Conservation (phyloP, 2,113 vertebrate species). For the Tychaedon coryphoeus region DNA sequence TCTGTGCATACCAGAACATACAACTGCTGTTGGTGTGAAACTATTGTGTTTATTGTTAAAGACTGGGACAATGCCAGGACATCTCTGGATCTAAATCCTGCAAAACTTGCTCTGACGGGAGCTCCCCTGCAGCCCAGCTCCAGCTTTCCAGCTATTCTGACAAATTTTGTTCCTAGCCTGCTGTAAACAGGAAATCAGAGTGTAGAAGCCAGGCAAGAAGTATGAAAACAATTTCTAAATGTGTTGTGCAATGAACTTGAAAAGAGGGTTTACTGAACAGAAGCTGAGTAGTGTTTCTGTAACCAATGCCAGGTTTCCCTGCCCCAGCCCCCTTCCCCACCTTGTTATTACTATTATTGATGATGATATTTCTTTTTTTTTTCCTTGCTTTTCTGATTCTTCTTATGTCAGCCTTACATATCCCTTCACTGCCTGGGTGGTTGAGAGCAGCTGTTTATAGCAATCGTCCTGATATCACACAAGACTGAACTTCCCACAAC, state of each 20-base stretch:
- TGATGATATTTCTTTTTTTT: too few species aligned
- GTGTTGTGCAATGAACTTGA: background rate
- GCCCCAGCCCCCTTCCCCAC: too few species aligned
- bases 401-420: conserved; percentile 24
- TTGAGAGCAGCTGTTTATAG: conserved; percentile 4
- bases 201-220: background rate
- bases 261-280: background rate
- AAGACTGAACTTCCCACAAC: background rate
- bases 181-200: background rate
- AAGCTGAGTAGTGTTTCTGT: conserved; percentile 43
- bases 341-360: background rate
- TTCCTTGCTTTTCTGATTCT: conserved; percentile 69
- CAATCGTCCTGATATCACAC: background rate
- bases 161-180: background rate
- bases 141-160: background rate
- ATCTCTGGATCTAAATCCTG: background rate
- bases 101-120: background rate
- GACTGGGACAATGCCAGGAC: background rate
- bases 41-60: background rate
- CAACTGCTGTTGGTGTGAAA: background rate
- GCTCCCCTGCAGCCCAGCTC: fast-evolving
- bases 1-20: background rate
- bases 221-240: background rate
- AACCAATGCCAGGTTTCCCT: background rate
- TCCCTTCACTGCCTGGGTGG: background rate